Evolutionary conservation across 2,113 vertebrate species (phyloP).

Genomic region (Upupa epops): DNA sequence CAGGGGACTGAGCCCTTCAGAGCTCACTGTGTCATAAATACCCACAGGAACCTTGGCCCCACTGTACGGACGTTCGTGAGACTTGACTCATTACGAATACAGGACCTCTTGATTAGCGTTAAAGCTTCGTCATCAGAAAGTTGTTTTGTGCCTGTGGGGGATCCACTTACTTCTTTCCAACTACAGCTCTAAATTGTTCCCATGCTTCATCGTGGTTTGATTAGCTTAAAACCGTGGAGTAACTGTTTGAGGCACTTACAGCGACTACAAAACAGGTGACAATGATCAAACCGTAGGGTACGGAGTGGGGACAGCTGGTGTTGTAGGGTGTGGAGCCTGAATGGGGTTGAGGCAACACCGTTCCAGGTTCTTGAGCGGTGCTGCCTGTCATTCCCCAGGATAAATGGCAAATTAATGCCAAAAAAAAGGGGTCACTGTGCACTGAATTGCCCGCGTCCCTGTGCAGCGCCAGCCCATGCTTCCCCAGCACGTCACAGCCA

Average conservation of each 20-base stretch:
- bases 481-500: not conserved
- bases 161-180: constrained; percentile 54
- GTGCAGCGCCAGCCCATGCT: not conserved
- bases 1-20: not conserved
- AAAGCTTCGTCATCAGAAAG: constrained; percentile 20
- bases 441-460: accelerated
- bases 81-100: not conserved
- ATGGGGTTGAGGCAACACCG: not conserved
- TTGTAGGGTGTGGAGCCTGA: not conserved
- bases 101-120: constrained; percentile 39
- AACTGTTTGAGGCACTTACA: constrained; percentile 18
- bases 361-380: not conserved
- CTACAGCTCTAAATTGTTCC: constrained; percentile 65
- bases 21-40: not conserved
- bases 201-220: constrained; percentile 57
- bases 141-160: constrained; percentile 49
- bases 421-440: not conserved
- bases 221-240: constrained; percentile 36
- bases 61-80: not conserved
- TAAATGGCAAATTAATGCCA: not conserved
- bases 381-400: not conserved
- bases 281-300: not conserved
- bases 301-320: not conserved
- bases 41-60: constrained; percentile 2
- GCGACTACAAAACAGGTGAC: constrained; percentile 16